These are phyloP conservation scores for Hirtodrosophila alboralis DNA, from an alignment of 2,888 invertebrate species.

Conservation along the genomic window DNA sequence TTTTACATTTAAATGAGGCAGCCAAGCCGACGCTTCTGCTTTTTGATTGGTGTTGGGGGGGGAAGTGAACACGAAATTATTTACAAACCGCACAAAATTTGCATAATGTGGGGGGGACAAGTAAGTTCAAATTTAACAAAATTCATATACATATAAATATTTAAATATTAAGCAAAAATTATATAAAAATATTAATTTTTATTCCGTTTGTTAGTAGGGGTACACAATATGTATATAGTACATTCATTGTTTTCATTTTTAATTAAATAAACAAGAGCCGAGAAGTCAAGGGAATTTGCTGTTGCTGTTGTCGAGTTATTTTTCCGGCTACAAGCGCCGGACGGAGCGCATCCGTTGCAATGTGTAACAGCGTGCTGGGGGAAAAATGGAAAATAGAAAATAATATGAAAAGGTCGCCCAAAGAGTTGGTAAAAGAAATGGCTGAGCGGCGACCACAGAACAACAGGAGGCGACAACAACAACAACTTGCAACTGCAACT, in stretches of 20 bases:
- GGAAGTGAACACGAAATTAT: slow-evolving; percentile 43
- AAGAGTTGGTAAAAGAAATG: slow-evolving; percentile 56
- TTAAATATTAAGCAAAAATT: slow-evolving; percentile 34
- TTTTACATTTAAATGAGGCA: slow-evolving; percentile 65
- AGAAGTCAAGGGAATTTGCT: slow-evolving; percentile 46
- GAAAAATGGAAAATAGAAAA: slow-evolving; percentile 31
- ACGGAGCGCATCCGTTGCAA: slow-evolving; percentile 63
- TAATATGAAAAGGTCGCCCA: slow-evolving; percentile 58
- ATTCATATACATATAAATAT: slow-evolving; percentile 4
- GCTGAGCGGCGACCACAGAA: slow-evolving; percentile 44
- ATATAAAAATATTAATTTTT: slow-evolving; percentile 29
- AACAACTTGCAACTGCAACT: slow-evolving; percentile 12
- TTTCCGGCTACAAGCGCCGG: slow-evolving; percentile 64
- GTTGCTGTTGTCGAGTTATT: slow-evolving; percentile 59
- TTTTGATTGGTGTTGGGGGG: background rate
- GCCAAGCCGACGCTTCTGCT: slow-evolving; percentile 9
- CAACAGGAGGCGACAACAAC: slow-evolving; percentile 14
- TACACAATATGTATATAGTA: slow-evolving; percentile 6
- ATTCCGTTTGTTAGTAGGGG: slow-evolving; percentile 11
- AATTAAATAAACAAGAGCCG: slow-evolving; percentile 67
- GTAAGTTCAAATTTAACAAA: slow-evolving; percentile 3
- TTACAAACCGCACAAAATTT: slow-evolving; percentile 55
- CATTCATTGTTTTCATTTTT: slow-evolving; percentile 67
- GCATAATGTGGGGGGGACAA: slow-evolving; percentile 40
- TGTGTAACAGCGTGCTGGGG: slow-evolving; percentile 18